phyloP scores from a whole-genome alignment of 2,888 invertebrate species.

The Cyaniris semiargus region DNA sequence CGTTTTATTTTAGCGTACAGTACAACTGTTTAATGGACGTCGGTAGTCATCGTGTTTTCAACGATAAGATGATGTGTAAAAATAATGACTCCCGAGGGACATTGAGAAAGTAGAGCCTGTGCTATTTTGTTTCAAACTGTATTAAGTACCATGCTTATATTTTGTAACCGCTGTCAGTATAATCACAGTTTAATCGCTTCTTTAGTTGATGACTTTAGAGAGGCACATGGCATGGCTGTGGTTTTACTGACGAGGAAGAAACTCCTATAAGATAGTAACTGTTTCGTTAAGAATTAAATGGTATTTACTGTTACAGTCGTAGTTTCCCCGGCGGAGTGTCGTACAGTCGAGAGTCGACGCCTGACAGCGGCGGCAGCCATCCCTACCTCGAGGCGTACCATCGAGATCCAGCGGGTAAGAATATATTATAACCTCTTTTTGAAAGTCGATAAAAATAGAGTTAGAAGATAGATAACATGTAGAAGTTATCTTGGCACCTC shows the following conservation, averaged over 20 bases:
- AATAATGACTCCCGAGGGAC: too few species aligned
- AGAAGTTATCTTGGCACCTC: too few species aligned
- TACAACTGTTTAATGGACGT: background rate
- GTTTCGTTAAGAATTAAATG: constrained; percentile 30
- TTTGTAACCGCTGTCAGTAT: background rate
- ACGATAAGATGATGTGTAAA: too few species aligned
- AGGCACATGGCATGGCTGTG: background rate
- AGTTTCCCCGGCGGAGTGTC: constrained; percentile 84
- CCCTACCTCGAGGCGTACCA: constrained; percentile 90
- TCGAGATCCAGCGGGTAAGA: constrained; percentile 90
- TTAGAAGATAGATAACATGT: too few species aligned
- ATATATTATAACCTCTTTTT: background rate
- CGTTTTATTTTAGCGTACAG: background rate
- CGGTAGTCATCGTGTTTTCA: too few species aligned
- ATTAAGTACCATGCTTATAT: background rate
- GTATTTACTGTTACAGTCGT: constrained; percentile 61
- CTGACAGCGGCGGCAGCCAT: constrained; percentile 93
- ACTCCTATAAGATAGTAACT: background rate
- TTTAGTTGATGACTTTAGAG: background rate
- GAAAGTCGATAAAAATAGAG: too few species aligned
- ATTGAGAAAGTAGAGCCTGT: too few species aligned
- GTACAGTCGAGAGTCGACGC: constrained; percentile 93
- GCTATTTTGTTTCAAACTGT: too few species aligned
- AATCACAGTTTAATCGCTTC: background rate
- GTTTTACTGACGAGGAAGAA: background rate